phyloP scores from a whole-genome alignment of 1,140 invertebrate species.

The Pteromalus puparum region DNA sequence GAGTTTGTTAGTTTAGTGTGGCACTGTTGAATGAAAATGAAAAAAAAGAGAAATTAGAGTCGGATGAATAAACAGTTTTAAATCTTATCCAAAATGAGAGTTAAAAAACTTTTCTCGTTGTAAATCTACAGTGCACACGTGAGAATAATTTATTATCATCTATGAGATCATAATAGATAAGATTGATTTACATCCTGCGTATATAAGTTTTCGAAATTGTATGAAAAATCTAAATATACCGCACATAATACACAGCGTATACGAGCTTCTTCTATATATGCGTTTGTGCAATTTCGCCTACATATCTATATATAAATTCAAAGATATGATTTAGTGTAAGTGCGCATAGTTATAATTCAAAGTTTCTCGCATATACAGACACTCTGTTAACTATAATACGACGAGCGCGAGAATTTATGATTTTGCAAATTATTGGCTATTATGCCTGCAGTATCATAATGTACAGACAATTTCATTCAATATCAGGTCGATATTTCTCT shows the following conservation, averaged over 20 bases:
- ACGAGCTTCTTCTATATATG: not conserved
- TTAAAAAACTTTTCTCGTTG: no score
- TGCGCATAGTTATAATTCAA: not conserved
- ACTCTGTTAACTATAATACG: not conserved
- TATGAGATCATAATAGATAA: not conserved
- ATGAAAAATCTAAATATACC: not conserved
- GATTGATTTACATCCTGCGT: not conserved
- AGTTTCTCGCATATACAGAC: not conserved
- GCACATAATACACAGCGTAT: not conserved
- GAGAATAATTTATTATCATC: not conserved
- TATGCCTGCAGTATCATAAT: not conserved
- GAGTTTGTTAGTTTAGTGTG: no score
- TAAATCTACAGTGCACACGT: not conserved
- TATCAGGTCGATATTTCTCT: not conserved
- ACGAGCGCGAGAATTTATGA: not conserved
- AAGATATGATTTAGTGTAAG: not conserved
- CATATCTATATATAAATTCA: not conserved
- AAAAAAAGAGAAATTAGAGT: no score
- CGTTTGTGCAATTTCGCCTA: not conserved
- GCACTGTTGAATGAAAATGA: no score
- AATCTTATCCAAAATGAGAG: no score
- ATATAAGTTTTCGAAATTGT: not conserved
- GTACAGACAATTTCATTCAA: not conserved
- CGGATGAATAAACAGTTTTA: no score
- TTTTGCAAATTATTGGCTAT: constrained; percentile 11